phyloP scores from a whole-genome alignment of 2,797 vertebrate species.

The Arremon brunneinucha region DNA sequence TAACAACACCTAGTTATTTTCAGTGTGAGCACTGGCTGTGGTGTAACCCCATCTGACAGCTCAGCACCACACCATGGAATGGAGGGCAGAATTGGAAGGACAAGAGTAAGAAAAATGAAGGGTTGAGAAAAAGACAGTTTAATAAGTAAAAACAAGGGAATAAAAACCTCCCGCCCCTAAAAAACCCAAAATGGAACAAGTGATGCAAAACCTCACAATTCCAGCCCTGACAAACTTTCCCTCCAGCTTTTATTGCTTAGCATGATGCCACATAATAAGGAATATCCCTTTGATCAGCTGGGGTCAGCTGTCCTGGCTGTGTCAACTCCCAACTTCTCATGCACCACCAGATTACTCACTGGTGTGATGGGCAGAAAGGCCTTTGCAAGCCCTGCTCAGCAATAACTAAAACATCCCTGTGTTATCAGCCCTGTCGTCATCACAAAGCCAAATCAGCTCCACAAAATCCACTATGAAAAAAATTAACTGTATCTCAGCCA shows the following conservation, averaged over 20 bases:
- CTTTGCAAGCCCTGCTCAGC: background rate
- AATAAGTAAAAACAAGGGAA: background rate
- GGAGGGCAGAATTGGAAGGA: background rate
- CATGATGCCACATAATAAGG: background rate
- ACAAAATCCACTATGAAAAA: background rate
- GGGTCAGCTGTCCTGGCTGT: background rate
- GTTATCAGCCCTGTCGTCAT: background rate
- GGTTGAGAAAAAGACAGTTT: background rate
- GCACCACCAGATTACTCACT: background rate
- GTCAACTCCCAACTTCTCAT: background rate
- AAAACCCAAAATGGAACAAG: background rate
- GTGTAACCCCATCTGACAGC: background rate
- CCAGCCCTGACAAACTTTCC: background rate
- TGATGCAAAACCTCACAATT: background rate
- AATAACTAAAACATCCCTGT: background rate
- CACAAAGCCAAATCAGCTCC: background rate
- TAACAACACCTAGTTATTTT: background rate
- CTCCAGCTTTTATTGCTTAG: background rate
- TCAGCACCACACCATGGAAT: background rate
- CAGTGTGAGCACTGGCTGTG: background rate
- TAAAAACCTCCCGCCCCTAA: rapidly evolving
- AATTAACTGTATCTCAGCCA: background rate
- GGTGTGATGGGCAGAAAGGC: background rate
- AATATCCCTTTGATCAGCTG: background rate
- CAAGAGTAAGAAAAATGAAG: background rate